phyloP scores from a whole-genome alignment of 2,797 vertebrate genomes.

The Pteronotus mesoamericanus region DNA sequence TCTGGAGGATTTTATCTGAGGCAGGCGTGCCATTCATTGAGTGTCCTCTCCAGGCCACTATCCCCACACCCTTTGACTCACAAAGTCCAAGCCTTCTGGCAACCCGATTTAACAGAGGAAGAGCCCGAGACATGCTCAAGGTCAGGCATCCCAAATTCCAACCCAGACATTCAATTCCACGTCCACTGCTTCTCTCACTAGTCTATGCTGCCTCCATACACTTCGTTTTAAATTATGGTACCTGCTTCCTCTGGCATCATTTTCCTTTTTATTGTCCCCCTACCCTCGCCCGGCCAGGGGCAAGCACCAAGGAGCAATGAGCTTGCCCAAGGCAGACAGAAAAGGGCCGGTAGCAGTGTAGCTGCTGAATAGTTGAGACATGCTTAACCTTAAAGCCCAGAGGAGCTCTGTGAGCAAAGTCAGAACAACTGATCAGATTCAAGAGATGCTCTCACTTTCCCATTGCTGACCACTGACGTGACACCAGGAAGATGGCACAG shows the following conservation, averaged over 20 bases:
- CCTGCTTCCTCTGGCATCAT: not conserved
- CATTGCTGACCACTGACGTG: not conserved
- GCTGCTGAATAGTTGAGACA: not conserved
- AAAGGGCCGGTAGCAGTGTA: accelerated
- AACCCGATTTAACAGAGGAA: not conserved
- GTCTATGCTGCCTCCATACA: not conserved
- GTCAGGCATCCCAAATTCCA: not conserved
- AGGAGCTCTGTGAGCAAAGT: not conserved
- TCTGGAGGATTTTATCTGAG: not conserved
- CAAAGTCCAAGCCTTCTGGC: not conserved
- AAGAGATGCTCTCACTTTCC: not conserved
- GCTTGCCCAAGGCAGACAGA: not conserved
- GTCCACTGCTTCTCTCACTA: not conserved
- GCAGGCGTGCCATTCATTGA: not conserved
- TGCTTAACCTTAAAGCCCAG: not conserved
- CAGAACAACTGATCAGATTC: not conserved
- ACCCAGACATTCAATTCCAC: not conserved
- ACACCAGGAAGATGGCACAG: not conserved
- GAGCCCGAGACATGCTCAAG: not conserved
- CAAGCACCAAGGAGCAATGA: not conserved
- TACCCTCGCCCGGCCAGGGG: not conserved
- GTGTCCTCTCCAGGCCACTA: not conserved
- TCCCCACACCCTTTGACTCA: not conserved
- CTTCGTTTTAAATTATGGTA: not conserved
- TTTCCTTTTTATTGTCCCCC: not conserved